phyloP scores from a whole-genome alignment of 2,888 invertebrate species.

The Ormia ochracea region DNA sequence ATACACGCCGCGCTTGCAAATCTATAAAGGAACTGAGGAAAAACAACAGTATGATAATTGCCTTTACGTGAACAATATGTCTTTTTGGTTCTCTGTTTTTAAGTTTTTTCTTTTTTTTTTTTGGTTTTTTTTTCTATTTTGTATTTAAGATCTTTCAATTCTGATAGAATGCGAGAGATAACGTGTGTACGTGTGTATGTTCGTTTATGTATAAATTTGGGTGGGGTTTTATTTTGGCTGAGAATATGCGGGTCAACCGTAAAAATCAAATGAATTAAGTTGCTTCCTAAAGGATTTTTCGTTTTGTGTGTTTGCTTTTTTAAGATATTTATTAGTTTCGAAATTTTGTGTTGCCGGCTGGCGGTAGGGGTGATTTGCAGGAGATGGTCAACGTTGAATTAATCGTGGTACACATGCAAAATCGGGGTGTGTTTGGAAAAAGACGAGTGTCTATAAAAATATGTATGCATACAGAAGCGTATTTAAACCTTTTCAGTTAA shows the following conservation, averaged over 20 bases:
- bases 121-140: slow-evolving; percentile 8
- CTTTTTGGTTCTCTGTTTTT: too few relatives aligned
- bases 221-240: slow-evolving; percentile 46
- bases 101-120: too few relatives aligned
- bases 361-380: slow-evolving; percentile 46
- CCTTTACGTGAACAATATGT: slow-evolving; percentile 61
- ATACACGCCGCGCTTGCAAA: background rate
- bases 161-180: slow-evolving; percentile 9
- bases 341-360: background rate
- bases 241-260: slow-evolving; percentile 61
- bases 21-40: slow-evolving; percentile 11
- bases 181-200: background rate
- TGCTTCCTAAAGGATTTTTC: slow-evolving; percentile 53
- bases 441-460: slow-evolving; percentile 24
- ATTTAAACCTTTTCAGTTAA: slow-evolving; percentile 45
- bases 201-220: slow-evolving; percentile 15
- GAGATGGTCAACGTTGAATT: slow-evolving; percentile 34
- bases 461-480: background rate
- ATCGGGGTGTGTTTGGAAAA: slow-evolving; percentile 55
- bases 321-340: slow-evolving; percentile 39
- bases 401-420: slow-evolving; percentile 47
- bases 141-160: slow-evolving; percentile 37
- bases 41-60: slow-evolving; percentile 58
- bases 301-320: slow-evolving; percentile 10
- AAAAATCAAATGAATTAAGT: slow-evolving; percentile 61